Evolutionary conservation across 53 echinoderm and acorn worm species (phyloP).

Genomic region (Mesocentrotus franciscanus): DNA sequence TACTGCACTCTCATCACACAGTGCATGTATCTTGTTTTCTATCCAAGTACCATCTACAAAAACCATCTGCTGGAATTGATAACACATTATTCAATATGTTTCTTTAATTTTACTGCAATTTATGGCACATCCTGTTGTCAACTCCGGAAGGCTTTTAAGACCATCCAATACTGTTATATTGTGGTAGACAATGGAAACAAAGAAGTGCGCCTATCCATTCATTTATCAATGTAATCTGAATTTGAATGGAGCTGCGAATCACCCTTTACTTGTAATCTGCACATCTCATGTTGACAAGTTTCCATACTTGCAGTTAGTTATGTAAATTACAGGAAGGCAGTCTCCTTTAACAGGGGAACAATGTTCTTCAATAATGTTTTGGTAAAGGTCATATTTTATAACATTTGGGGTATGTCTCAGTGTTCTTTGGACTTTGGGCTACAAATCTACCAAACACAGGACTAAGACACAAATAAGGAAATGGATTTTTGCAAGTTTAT

Average conservation of each 20-base stretch:
- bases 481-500: not conserved
- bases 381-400: not conserved
- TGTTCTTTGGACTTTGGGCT: not conserved
- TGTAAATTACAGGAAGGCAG: not conserved
- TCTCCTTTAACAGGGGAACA: not conserved
- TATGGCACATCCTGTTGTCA: too few relatives aligned
- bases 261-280: not conserved
- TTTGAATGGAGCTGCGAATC: not conserved
- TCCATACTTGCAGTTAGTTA: not conserved
- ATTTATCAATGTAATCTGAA: too few relatives aligned
- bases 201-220: too few relatives aligned
- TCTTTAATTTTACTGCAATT: too few relatives aligned
- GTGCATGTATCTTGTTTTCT: too few relatives aligned
- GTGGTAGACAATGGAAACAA: too few relatives aligned
- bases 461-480: not conserved
- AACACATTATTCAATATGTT: too few relatives aligned
- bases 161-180: too few relatives aligned
- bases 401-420: not conserved
- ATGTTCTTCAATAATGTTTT: not conserved
- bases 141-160: too few relatives aligned
- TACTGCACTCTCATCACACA: too few relatives aligned
- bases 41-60: too few relatives aligned
- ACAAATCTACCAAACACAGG: not conserved
- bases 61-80: too few relatives aligned
- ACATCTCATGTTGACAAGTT: not conserved